Evolutionary conservation across 53 echinoderm and acorn worm species (phyloP).

Genomic region (Astropecten irregularis): DNA sequence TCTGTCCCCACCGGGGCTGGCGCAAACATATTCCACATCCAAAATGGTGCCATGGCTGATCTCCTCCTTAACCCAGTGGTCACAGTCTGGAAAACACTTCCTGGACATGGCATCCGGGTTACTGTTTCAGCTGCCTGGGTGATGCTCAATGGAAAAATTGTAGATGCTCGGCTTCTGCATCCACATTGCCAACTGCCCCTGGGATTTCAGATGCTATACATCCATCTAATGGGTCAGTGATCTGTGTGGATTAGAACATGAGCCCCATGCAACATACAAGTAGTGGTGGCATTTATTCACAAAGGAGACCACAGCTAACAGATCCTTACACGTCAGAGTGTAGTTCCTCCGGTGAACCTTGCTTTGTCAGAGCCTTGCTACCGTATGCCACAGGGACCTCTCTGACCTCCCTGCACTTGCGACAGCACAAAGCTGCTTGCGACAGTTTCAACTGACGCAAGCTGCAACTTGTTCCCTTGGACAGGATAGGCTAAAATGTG

Average conservation of each 20-base stretch:
- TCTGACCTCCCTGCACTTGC: not conserved
- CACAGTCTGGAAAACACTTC: not conserved
- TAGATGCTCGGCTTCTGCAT: constrained; percentile 14
- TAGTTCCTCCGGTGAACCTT: constrained; percentile 29
- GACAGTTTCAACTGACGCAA: constrained; percentile 1
- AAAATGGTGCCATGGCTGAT: not conserved
- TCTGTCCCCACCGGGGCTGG: no score
- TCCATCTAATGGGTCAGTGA: constrained; percentile 38
- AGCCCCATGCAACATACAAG: constrained; percentile 52
- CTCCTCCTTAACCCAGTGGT: not conserved
- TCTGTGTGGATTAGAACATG: constrained; percentile 40
- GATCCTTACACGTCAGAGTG: constrained; percentile 43
- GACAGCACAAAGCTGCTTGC: constrained; percentile 12
- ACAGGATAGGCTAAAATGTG: not conserved
- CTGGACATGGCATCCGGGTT: constrained; percentile 5
- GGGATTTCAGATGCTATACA: constrained; percentile 38
- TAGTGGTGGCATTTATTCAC: constrained; percentile 56
- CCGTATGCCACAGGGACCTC: not conserved
- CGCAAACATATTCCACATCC: no score
- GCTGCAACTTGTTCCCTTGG: not conserved
- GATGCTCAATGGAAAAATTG: no score
- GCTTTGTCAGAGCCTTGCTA: not conserved
- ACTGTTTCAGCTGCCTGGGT: not conserved
- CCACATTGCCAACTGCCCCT: constrained; percentile 49
- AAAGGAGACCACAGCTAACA: constrained; percentile 28